These are phyloP conservation scores for Oncorhynchus keta DNA, from an alignment of 2,113 vertebrate species.

Conservation along the genomic window DNA sequence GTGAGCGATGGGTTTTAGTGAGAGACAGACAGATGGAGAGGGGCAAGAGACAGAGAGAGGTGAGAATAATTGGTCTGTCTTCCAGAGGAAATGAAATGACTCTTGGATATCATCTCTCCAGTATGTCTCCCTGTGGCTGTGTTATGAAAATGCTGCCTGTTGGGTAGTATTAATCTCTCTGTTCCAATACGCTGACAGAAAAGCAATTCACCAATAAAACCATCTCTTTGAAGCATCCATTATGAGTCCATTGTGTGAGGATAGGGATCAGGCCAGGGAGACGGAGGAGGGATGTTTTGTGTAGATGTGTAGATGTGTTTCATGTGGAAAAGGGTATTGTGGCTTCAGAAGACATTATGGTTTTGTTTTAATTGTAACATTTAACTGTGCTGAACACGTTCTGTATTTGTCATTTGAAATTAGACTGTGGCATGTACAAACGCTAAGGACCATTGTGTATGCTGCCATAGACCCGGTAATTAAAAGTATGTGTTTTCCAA, in stretches of 20 bases:
- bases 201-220: background rate
- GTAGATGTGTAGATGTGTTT: background rate
- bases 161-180: background rate
- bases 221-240: background rate
- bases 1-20: constrained; percentile 5
- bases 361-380: background rate
- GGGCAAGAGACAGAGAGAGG: constrained; percentile 21
- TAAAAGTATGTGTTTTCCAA: background rate
- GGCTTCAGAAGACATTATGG: background rate
- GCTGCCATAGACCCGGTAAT: background rate
- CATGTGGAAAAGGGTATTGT: too few species aligned
- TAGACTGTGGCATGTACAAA: too few species aligned
- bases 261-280: background rate
- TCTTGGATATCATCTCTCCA: constrained; percentile 42
- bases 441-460: too few species aligned
- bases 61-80: constrained; percentile 14
- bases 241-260: background rate
- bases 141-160: constrained; percentile 7
- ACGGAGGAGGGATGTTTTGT: background rate
- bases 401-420: background rate
- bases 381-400: background rate
- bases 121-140: background rate
- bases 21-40: constrained; percentile 9
- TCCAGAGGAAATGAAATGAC: constrained; percentile 38
- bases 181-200: background rate